Evolutionary conservation across 1,140 invertebrate species (phyloP).

Genomic region (Pygmarrhopalites habei): DNA sequence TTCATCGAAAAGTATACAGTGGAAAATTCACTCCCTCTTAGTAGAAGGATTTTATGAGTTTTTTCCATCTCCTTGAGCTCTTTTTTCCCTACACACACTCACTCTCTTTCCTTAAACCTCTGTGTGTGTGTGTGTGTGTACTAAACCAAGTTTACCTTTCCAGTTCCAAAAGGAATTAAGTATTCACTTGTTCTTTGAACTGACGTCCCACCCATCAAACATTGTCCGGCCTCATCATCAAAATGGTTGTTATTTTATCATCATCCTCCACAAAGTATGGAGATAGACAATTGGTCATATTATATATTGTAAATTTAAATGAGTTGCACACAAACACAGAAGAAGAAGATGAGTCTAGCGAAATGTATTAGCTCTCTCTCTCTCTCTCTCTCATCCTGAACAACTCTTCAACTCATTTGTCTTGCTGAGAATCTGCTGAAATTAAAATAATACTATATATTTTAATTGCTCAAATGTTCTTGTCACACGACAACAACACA

Average conservation of each 20-base stretch:
- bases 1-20: slow-evolving; percentile 28
- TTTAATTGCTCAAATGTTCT: no score
- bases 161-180: slow-evolving; percentile 13
- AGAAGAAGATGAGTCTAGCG: no score
- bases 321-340: no score
- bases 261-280: not conserved
- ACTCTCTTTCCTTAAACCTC: no score
- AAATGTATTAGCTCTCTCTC: no score
- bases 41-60: slow-evolving; percentile 28
- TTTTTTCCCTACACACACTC: not conserved
- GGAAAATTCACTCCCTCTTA: slow-evolving; percentile 19
- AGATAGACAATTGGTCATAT: not conserved
- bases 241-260: not conserved
- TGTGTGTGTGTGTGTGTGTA: no score
- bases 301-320: not conserved
- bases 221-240: slow-evolving; percentile 3
- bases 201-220: slow-evolving; percentile 12
- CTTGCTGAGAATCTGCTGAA: no score
- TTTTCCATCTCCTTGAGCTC: slow-evolving; percentile 15
- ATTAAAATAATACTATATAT: no score
- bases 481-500: no score
- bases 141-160: not conserved
- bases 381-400: no score
- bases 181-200: not conserved
- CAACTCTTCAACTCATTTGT: no score